Base-by-base conservation (phyloP, 2,113 vertebrate species). In the Tilapia sparmanii region DNA sequence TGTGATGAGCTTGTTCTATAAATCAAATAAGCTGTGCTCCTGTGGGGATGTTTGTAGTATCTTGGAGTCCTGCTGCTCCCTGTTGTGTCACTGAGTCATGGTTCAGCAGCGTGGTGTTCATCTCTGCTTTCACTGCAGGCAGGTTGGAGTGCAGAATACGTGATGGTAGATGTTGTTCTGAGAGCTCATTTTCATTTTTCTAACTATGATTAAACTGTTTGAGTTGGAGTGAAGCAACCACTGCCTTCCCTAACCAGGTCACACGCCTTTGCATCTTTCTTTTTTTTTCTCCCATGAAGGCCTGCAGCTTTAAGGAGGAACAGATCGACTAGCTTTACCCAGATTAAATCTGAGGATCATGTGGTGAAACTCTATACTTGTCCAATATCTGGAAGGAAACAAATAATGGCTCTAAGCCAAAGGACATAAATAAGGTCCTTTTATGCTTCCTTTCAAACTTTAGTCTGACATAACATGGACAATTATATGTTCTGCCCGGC, bases 321-420 rank as follows among this genome's bases (percentile, higher is more conserved):
- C 47, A 24, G 47, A 24, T 31, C 10, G 3, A 47, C 22, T 29
- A 4, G 9, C 4, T 57, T 81, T 18, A 13, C 29, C 22, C 33
- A 81, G 45, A 68, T 79, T 8, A 42, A 52, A 38, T 9, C 47
- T 1, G 8, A 18, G 55, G 22, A n/a, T 33, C 10, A 16, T 13
- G n/a, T 7, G 13, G 40, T 12, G 13, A 71, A 71, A 73, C 42
- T 1, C 12, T 71, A 24, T 0, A 24, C 63, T 4, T 26, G 84
- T 81, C 52, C 26, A 66, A 89, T 11, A 19, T 83, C 47, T 31
- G 10, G 8, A 47, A 79, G 86, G 84, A 82, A 86, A 42, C 68
- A 59, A 84, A 73, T 53, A 18, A 79, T 79, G 66, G 22, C 31
- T 68, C 76, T 76, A 29, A 78, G 71, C 24, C 42, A 47, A 76